Evolutionary conservation across 2,113 vertebrate genomes (phyloP), one percentile per base, ranked within the genome.

Genomic region (Eurystomus gularis): DNA sequence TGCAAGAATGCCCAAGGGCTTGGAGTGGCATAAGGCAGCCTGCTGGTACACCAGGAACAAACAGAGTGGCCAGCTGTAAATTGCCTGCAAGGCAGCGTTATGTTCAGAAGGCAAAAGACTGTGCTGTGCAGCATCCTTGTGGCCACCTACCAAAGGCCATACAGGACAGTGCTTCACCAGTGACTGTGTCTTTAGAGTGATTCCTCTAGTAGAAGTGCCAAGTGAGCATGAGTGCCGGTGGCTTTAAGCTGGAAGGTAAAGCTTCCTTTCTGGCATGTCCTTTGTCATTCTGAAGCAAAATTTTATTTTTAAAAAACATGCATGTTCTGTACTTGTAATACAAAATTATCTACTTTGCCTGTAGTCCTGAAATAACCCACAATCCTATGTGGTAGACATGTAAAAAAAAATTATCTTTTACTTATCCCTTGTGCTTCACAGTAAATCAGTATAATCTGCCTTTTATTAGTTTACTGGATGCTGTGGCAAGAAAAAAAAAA

Each of bases 401-500:
- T 65, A 78, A 88, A 93, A 95, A 83, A 31, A 1, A 12, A 33
- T 83, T 92, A 58, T 73, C 70, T 88, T 87, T 83, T 83, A 83
- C 62, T 86, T 94, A 96, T 91, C 55, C 42, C 55, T 78, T 35
- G 44, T 89, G 80, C 61, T 80, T 90, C 70, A 52, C n/a, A 82
- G 51, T 85, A 91, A 78, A 85, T 91, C 91, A 93, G 73, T 61
- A 90, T 93, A 95, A 96, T 96, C 90, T 94, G 70, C 33, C 66
- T 96, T 96, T 96, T 94, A 96, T 96, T 95, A 93, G 64, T 60
- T 89, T 96, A 82, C 82, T 91, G 78, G 78, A 87, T 94, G 94
- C 54, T 89, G 61, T 95, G 89, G 78, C 66, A 82, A 93, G 44
- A 6, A 61, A 89, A 94, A 89, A 94, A 79, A 75, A 3, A 3